phyloP scores from a whole-genome alignment of 2,113 vertebrate species.

The Thunnus maccoyii region DNA sequence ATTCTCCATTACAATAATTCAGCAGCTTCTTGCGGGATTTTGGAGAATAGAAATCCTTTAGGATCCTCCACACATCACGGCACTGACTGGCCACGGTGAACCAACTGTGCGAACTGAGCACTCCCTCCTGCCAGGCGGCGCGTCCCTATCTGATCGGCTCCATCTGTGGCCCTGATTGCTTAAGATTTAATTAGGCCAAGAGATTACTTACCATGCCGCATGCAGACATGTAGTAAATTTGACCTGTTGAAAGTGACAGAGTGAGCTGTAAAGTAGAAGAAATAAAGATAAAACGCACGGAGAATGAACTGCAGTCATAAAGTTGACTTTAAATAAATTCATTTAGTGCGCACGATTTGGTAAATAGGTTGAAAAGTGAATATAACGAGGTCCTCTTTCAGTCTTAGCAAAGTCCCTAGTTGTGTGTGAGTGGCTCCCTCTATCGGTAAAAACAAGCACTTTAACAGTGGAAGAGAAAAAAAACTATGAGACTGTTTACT shows the following conservation, averaged over 20 bases:
- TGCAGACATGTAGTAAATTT: constrained; percentile 21
- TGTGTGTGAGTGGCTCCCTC: constrained; percentile 10
- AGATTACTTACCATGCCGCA: constrained; percentile 46
- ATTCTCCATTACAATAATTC: constrained; percentile 21
- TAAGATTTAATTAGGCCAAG: constrained; percentile 57
- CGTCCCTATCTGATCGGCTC: constrained; percentile 52
- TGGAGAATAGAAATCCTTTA: constrained; percentile 3
- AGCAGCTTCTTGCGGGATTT: background rate
- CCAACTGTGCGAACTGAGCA: constrained; percentile 25
- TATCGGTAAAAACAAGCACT: background rate
- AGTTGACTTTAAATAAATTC: accelerated
- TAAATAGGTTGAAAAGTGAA: background rate
- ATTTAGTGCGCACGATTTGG: background rate
- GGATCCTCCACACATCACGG: constrained; percentile 7
- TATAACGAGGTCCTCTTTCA: background rate
- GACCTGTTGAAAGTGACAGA: constrained; percentile 21
- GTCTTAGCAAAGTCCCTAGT: background rate
- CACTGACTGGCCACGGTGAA: constrained; percentile 25
- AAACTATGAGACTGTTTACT: background rate
- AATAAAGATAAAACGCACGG: background rate
- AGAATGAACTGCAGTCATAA: too few relatives aligned
- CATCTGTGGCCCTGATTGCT: constrained; percentile 67
- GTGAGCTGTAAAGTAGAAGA: background rate
- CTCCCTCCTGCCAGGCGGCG: constrained; percentile 52
- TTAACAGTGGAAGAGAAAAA: too few relatives aligned